phyloP scores from a whole-genome alignment of 2,888 invertebrate species.

The Ecliptopera silaceata region DNA sequence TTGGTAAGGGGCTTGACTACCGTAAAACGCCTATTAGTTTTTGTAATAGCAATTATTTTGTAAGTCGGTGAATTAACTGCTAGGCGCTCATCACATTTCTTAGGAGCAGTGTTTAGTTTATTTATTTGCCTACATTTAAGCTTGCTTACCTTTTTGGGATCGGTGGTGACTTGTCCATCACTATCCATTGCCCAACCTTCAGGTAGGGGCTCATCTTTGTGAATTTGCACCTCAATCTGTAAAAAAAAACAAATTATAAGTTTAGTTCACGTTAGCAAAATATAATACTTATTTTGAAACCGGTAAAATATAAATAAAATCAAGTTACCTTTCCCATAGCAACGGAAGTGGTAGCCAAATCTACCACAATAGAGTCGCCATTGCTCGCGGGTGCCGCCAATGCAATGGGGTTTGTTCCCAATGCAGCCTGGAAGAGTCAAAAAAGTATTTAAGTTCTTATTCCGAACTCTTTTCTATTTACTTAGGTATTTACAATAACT shows the following conservation, averaged over 20 bases:
- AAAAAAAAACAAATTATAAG: constrained; percentile 26
- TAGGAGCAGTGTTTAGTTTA: too few relatives aligned
- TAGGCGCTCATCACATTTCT: too few relatives aligned
- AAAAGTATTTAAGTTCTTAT: background rate
- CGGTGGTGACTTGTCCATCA: constrained; percentile 85
- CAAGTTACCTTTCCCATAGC: constrained; percentile 92
- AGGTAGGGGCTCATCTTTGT: constrained; percentile 90
- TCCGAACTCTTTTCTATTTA: too few relatives aligned
- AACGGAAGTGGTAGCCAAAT: constrained; percentile 97
- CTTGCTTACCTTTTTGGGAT: constrained; percentile 76
- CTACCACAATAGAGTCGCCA: constrained; percentile 91
- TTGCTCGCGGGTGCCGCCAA: constrained; percentile 88
- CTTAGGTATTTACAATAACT: too few relatives aligned
- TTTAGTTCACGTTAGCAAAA: too few relatives aligned
- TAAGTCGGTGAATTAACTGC: background rate
- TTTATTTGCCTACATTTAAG: too few relatives aligned
- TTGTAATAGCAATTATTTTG: background rate
- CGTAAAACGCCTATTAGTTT: too few relatives aligned
- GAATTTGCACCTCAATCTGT: constrained; percentile 91
- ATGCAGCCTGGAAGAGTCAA: constrained; percentile 77
- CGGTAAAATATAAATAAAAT: too few relatives aligned
- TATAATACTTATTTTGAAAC: too few relatives aligned
- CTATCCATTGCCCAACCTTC: constrained; percentile 92
- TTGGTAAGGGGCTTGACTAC: background rate
- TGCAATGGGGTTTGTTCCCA: constrained; percentile 96